phyloP scores from a whole-genome alignment of 2,113 vertebrate species.

The Pogona vitticeps region DNA sequence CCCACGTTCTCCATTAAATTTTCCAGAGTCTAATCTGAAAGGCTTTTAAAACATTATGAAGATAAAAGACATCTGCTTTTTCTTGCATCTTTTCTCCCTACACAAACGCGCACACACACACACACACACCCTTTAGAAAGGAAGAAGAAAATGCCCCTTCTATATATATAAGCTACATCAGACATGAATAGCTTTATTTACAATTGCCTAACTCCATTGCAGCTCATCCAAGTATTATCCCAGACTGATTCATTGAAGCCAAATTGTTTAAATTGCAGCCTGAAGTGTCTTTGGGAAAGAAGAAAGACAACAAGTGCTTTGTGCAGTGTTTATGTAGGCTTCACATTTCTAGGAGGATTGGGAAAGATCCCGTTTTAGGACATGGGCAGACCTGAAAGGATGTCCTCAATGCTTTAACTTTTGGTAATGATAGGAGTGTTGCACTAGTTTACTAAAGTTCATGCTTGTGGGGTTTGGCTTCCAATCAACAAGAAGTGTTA shows the following conservation, averaged over 20 bases:
- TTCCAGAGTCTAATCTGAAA: background rate
- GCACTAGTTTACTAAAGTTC: background rate
- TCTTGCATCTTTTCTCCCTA: background rate
- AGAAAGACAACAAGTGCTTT: background rate
- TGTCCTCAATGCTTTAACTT: background rate
- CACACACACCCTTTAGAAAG: background rate
- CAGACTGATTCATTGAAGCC: background rate
- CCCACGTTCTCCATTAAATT: background rate
- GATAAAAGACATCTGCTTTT: background rate
- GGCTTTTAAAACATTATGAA: constrained; percentile 3
- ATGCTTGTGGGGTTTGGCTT: too few species aligned
- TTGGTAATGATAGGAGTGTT: background rate
- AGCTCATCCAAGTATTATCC: background rate
- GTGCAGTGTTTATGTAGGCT: background rate
- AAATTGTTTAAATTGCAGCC: constrained; percentile 17
- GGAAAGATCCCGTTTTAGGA: background rate
- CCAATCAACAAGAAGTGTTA: too few species aligned
- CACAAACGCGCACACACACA: too few species aligned
- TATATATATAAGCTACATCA: background rate
- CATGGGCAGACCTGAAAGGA: background rate
- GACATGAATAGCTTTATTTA: constrained; percentile 6
- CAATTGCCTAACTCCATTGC: background rate
- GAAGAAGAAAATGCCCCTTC: background rate
- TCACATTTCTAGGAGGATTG: background rate
- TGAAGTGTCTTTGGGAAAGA: background rate